Evolutionary conservation across 2,888 invertebrate genomes (phyloP), one percentile per base, ranked within the genome.

Genomic region (Leptothorax acervorum): DNA sequence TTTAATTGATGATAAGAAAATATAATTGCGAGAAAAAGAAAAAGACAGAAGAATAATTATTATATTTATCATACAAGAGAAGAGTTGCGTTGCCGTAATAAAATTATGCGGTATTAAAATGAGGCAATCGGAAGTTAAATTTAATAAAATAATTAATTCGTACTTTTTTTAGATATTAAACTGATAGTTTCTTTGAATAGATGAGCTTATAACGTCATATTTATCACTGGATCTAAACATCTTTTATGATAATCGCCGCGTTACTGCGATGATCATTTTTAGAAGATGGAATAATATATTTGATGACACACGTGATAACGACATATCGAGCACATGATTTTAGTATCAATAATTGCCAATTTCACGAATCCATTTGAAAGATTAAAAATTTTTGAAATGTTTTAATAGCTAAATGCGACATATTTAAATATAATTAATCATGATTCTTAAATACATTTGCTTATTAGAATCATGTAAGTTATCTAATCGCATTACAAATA

Each of bases 401-500:
- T 39, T 39, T 42, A 15, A 23, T 55, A 35, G 3, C 1, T 55
- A 55, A 39, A 45, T 57, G 3, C 8, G 23, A 55, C 12, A 42
- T 18, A 55, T 18, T 42, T 6, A 70, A 70, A 66, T 31, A 48
- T 11, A 51, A 62, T 62, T 60, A 76, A 57, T 51, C 8, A n/a
- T 42, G n/a, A 78, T 53, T 65, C 8, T 53, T 15, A 9, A 23
- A 48, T n/a, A 3, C 5, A 28, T 39, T 42, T 18, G 3, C 2
- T 65, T 2, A 8, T 42, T 39, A 15, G 15, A 76, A 8, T 28
- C 15, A 12, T 42, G 2, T 53, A n/a, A 8, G 31, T 66, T 76
- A 66, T 78, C 53, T 66, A 76, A 76, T 76, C 28, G 51, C 9
- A 28, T 53, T 23, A 53, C 42, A 76, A 53, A 66, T 63, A 28